Evolutionary conservation across 2,888 invertebrate species (phyloP).

Genomic region (Odontomyia ornata): DNA sequence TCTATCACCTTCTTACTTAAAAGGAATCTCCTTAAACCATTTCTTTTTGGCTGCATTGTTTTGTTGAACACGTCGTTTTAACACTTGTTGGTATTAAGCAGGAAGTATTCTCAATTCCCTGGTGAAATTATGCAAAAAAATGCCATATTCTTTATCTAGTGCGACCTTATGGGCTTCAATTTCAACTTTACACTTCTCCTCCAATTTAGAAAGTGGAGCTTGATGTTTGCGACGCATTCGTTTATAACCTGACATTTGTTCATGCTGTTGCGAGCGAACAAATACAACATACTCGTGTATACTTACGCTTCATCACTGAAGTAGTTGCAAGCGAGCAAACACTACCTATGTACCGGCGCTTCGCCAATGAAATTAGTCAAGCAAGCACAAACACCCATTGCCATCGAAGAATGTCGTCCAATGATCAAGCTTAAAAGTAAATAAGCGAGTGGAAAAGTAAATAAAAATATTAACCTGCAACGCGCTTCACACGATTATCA

Average conservation of each 20-base stretch:
- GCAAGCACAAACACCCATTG: no score
- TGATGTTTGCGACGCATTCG: constrained; percentile 98
- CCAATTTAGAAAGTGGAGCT: constrained; percentile 90
- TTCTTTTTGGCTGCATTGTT: constrained; percentile 91
- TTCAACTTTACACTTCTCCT: constrained; percentile 94
- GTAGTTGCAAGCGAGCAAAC: no score
- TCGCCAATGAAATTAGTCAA: no score
- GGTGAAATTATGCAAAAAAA: constrained; percentile 87
- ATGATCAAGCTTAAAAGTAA: no score
- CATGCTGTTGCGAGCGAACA: no score
- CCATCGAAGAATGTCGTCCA: no score
- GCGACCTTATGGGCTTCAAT: constrained; percentile 96
- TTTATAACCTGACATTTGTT: constrained; percentile 99
- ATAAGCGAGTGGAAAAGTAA: no score
- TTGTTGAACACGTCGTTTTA: constrained; percentile 84
- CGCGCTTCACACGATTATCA: no score
- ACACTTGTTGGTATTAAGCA: constrained; percentile 79
- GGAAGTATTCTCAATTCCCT: constrained; percentile 91
- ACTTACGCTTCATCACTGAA: no score
- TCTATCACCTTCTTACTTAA: constrained; percentile 89
- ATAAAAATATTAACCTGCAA: no score
- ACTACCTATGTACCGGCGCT: no score
- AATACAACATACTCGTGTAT: no score
- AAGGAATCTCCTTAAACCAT: constrained; percentile 88
- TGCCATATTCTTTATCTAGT: constrained; percentile 96